Conservation (phyloP, 2,797 vertebrate genomes). For the Oryzias dopingdopingensis region DNA sequence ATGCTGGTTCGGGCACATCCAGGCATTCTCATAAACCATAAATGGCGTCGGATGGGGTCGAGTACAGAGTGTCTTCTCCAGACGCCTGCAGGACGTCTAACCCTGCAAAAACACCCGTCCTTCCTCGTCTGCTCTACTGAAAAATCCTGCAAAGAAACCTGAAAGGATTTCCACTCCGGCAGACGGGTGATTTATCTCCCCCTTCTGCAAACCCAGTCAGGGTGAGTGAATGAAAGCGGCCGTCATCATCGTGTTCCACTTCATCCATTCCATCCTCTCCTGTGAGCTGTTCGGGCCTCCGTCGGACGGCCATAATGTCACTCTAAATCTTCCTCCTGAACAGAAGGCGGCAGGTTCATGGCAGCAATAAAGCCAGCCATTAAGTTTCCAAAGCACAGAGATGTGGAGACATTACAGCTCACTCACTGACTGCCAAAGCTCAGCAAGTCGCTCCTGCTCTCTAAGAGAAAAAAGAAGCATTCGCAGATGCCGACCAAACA, state of each 20-base stretch:
- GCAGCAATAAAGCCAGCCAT: constrained; percentile 65
- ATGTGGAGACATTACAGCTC: constrained; percentile 61
- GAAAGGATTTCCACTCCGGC: constrained; percentile 43
- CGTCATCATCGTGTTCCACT: constrained; percentile 44
- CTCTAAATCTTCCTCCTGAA: constrained; percentile 67
- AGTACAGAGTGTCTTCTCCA: constrained; percentile 38
- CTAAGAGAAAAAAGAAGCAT: constrained; percentile 15
- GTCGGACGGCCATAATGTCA: constrained; percentile 41
- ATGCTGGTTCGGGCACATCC: not conserved
- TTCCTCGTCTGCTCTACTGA: constrained; percentile 54
- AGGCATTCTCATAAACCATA: constrained; percentile 30
- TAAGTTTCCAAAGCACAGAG: constrained; percentile 53
- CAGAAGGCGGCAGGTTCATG: constrained; percentile 45
- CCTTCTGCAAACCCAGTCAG: constrained; percentile 30
- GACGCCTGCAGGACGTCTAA: constrained; percentile 57
- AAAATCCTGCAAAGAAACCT: constrained; percentile 54
- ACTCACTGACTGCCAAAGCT: constrained; percentile 59
- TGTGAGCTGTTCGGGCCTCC: constrained; percentile 53
- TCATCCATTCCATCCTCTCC: constrained; percentile 66
- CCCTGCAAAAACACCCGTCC: constrained; percentile 43
- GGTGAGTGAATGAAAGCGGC: constrained; percentile 47
- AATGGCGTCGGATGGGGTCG: constrained; percentile 48
- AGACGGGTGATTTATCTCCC: constrained; percentile 54
- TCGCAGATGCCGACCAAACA: constrained; percentile 68
- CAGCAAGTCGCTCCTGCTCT: constrained; percentile 46